Conservation (phyloP, 2,797 vertebrate species). For the Lutjanus campechanus region DNA sequence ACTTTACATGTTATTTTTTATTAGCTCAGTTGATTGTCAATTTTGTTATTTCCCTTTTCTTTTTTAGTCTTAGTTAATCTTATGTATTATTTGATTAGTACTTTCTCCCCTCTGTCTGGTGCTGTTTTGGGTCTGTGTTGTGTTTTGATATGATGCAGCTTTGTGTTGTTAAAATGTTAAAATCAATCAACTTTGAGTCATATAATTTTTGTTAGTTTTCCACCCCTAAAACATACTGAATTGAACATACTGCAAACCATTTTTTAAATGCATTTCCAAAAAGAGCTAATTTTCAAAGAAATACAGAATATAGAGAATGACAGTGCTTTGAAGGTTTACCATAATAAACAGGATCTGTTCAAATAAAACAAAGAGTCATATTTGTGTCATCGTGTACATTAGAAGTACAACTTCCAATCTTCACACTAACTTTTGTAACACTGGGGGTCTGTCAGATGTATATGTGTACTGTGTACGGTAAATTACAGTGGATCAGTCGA, state of each 20-base stretch:
- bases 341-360: neutral
- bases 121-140: too few relatives aligned
- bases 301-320: neutral
- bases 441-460: neutral
- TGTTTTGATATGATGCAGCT: too few relatives aligned
- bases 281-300: neutral
- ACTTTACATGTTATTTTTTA: too few relatives aligned
- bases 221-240: neutral
- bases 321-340: neutral
- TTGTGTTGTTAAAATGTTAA: too few relatives aligned
- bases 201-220: neutral
- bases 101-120: too few relatives aligned
- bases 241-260: neutral
- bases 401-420: neutral
- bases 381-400: neutral
- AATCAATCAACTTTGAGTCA: too few relatives aligned
- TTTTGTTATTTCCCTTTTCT: too few relatives aligned
- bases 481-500: neutral
- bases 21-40: too few relatives aligned
- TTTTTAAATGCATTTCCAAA: constrained; percentile 1
- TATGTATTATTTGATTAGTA: too few relatives aligned
- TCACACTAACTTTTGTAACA: neutral
- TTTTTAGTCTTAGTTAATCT: too few relatives aligned
- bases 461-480: too few relatives aligned
- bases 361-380: neutral